phyloP scores from a whole-genome alignment of 2,888 invertebrate genomes.

The Fissipunctia ypsillon region DNA sequence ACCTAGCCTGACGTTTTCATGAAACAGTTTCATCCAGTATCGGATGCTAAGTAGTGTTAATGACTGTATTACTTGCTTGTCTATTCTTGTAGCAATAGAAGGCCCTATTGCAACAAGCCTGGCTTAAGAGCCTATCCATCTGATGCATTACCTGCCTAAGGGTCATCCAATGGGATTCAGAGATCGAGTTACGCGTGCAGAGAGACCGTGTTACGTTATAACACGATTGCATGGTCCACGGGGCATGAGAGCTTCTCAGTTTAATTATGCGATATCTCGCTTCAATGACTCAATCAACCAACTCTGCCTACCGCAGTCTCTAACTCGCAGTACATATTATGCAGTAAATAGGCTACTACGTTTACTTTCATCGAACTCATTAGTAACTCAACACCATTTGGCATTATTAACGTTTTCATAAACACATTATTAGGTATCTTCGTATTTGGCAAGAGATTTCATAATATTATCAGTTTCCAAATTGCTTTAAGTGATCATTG shows the following conservation, averaged over 20 bases:
- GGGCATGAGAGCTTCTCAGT: constrained; percentile 41
- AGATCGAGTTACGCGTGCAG: constrained; percentile 36
- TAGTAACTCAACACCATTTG: constrained; percentile 14
- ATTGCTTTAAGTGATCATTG: constrained; percentile 40
- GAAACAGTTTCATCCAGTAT: neutral
- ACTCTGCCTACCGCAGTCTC: neutral
- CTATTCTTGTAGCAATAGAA: constrained; percentile 1
- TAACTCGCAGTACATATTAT: neutral
- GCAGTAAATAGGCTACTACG: neutral
- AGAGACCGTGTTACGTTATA: constrained; percentile 29
- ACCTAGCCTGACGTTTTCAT: neutral
- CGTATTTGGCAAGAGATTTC: constrained; percentile 24
- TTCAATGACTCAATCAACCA: constrained; percentile 40
- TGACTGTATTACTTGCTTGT: neutral
- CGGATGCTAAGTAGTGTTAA: neutral
- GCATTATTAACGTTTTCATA: constrained; percentile 27
- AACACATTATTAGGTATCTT: constrained; percentile 17
- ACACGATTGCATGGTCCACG: constrained; percentile 20
- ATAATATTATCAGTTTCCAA: constrained; percentile 39
- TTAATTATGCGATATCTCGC: constrained; percentile 49
- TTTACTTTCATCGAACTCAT: constrained; percentile 2
- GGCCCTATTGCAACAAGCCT: neutral
- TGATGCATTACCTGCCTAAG: constrained; percentile 31
- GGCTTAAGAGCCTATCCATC: constrained; percentile 15
- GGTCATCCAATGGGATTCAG: neutral